Evolutionary conservation across 2,797 vertebrate genomes (phyloP), one percentile per base, ranked within the genome.

Genomic region (Brotogeris chrysoptera): DNA sequence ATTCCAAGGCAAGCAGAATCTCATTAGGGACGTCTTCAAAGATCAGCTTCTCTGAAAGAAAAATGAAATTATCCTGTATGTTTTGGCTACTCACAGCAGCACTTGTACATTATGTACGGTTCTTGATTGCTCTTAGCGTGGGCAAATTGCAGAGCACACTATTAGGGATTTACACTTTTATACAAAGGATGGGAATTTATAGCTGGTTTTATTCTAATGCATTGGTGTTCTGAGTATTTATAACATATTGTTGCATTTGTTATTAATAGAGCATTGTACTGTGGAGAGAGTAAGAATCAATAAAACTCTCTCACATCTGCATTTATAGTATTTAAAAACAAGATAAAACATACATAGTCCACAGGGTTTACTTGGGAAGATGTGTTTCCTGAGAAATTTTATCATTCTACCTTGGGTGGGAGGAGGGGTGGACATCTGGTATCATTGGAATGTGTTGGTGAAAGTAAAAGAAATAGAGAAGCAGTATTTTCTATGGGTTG

Each of bases 241-340:
- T 77, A 95, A 91, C 85, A 86, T 90, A 94, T 87, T 88, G 80
- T 90, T 96, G 86, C 77, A 77, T 88, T 97, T 86, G 77, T 93
- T 96, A 96, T 94, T 94, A 96, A 91, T 86, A 76, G 85, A 84
- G 36, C 17, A 81, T 70, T 14, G 52, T 94, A 61, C 73, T 73
- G 34, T 50, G 49, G 38, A 95, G 60, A 47, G 70, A 92, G 64
- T 70, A 86, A 92, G 70, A 93, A 96, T 93, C 73, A 10, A 92
- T 94, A 92, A 95, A 94, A 70, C 38, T 36, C 66, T 69, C 64
- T 81, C 60, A 59, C 63, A 88, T 88, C 77, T 93, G 66, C 88
- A 93, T 91, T 95, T 93, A 92, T 11, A 93, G 55, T 76, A 95
- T 94, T 96, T 88, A 90, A 95, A 92, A 93, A 81, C 72, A 93